Conservation (phyloP, 35 echinoderm and acorn worm species). For the Amphiura filiformis region DNA sequence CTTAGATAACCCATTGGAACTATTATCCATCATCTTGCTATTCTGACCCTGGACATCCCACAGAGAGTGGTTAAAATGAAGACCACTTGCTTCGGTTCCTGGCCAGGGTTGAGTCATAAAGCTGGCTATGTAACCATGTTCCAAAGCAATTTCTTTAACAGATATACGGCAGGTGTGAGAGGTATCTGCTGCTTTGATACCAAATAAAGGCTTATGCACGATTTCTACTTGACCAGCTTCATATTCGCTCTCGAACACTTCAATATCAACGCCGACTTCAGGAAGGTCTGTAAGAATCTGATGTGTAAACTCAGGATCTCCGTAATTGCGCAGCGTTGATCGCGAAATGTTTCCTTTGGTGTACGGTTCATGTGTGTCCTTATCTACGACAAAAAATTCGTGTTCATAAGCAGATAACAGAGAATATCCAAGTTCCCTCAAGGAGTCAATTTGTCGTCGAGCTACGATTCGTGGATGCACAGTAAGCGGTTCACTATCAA, state of each 20-base stretch:
- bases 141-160: slow-evolving; percentile 71
- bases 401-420: slow-evolving; percentile 59
- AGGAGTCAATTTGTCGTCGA: slow-evolving; percentile 30
- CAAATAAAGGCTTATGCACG: slow-evolving; percentile 54
- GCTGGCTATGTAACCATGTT: too few species aligned
- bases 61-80: slow-evolving; percentile 70
- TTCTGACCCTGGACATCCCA: slow-evolving; percentile 40
- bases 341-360: slow-evolving; percentile 17
- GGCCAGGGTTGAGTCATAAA: slow-evolving; percentile 44
- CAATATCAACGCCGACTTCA: too few species aligned
- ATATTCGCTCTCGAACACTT: slow-evolving; percentile 37
- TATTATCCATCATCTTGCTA: slow-evolving; percentile 17
- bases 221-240: slow-evolving; percentile 56
- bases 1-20: slow-evolving; percentile 35
- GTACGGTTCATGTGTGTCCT: slow-evolving; percentile 44
- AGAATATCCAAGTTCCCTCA: slow-evolving; percentile 33
- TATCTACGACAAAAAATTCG: slow-evolving; percentile 72
- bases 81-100: slow-evolving; percentile 20
- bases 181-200: slow-evolving; percentile 52
- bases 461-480: slow-evolving; percentile 52
- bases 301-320: slow-evolving; percentile 40
- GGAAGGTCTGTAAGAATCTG: slow-evolving; percentile 15
- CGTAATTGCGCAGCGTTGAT: slow-evolving; percentile 56
- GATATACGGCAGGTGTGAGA: slow-evolving; percentile 50
- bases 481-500: background rate